Evolutionary conservation across 1,140 invertebrate species (phyloP), one percentile per base, ranked within the genome.

Genomic region (Bombus soroeensis): DNA sequence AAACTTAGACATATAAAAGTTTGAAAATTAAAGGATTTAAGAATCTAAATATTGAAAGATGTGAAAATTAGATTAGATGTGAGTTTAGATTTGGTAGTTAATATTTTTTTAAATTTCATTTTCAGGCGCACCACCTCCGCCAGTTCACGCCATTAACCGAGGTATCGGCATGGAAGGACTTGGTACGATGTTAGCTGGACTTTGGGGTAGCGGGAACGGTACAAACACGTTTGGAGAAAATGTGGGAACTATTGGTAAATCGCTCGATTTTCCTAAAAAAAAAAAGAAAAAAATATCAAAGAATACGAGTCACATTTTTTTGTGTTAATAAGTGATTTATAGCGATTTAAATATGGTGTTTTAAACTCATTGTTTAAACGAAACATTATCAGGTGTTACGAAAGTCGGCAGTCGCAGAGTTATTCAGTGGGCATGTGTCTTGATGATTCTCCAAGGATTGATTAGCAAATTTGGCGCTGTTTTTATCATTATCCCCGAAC

Each of bases 201-300:
- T 98, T 1, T 97, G 97, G 96, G 98, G 98, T 6, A 97, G 96
- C 92, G 97, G 97, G 9, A 98, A 98, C 91, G 98, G 98, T 4
- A 98, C 98, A 5, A 98, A 98, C 84, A 98, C 98, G 1, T 98
- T 98, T 91, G 97, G 97, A 32, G 98, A 98, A 94, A 99, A 99
- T 93, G 98, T 99, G 70, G 98, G 98, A 9, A 98, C 98, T 22
- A 98, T 99, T 85, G 98, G 98, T 73, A 92, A 66, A 18, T 47
- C 18, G 13, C 10, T 4, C 1, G 43, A 66, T 53, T 28, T 79
- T 34, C 15, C 3, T 53, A 34, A 2, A 34, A 37, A 2, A 34
- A 37, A n/a, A 37, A 34, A 47, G 0, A n/a, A 34, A n/a, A n/a
- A 34, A 37, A n/a, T 22, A 22, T 37, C 9, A 28, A 41, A 41